Evolutionary conservation across 2,888 invertebrate species (phyloP).

Genomic region (Coremacera marginata): DNA sequence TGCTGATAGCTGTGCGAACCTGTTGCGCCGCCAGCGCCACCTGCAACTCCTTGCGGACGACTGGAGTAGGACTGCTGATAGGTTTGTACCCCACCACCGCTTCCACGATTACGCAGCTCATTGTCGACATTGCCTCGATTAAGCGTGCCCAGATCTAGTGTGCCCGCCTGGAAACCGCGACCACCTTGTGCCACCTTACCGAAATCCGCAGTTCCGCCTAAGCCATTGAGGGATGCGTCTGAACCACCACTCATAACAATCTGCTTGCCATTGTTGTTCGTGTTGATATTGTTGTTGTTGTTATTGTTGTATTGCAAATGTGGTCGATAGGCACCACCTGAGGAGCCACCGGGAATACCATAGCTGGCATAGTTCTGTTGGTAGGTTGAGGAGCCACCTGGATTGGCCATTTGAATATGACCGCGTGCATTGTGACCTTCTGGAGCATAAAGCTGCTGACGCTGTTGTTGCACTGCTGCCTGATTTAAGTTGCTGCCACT

Average conservation of each 20-base stretch:
- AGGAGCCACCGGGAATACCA: constrained; percentile 39
- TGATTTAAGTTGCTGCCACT: constrained; percentile 1
- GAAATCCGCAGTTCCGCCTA: constrained; percentile 41
- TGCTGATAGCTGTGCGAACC: constrained; percentile 30
- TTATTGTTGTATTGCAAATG: constrained; percentile 40
- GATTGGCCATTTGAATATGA: constrained; percentile 60
- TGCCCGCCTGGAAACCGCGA: constrained; percentile 62
- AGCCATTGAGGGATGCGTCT: constrained; percentile 29
- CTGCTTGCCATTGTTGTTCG: constrained; percentile 37
- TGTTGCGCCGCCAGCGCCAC: not conserved
- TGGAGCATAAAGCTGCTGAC: constrained; percentile 17
- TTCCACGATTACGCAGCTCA: constrained; percentile 57
- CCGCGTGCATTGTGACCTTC: constrained; percentile 55
- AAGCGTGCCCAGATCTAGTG: constrained; percentile 61
- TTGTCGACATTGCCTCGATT: constrained; percentile 64
- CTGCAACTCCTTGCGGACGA: constrained; percentile 37
- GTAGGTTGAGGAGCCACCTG: constrained; percentile 43
- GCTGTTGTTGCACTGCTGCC: not conserved
- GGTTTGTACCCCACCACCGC: constrained; percentile 40
- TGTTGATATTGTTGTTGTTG: constrained; percentile 53
- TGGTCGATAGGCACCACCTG: constrained; percentile 44
- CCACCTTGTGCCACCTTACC: constrained; percentile 55
- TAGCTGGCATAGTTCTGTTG: constrained; percentile 42
- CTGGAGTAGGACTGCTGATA: constrained; percentile 45
- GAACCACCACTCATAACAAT: constrained; percentile 39